phyloP scores from a whole-genome alignment of 2,113 vertebrate species.

The Lathamus discolor region DNA sequence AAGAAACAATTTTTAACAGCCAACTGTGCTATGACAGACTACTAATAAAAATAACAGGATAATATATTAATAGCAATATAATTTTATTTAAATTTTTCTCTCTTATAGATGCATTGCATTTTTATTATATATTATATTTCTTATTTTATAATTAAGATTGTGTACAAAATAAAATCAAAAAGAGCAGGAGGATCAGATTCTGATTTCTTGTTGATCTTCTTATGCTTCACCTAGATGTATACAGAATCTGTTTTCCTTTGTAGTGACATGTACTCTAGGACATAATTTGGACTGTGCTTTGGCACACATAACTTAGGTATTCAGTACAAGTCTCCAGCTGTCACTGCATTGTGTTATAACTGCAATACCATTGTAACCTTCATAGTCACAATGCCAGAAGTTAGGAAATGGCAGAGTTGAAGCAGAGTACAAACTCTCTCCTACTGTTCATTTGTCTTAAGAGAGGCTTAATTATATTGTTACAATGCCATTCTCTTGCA shows the following conservation, averaged over 20 bases:
- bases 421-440: not conserved
- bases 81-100: not conserved
- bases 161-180: not conserved
- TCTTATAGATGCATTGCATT: not conserved
- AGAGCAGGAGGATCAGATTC: not conserved
- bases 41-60: not conserved
- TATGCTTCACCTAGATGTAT: not conserved
- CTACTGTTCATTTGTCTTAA: not conserved
- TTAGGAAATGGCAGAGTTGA: not conserved
- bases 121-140: not conserved
- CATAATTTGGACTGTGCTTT: not conserved
- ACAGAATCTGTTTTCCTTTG: not conserved
- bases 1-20: not conserved
- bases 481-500: not conserved
- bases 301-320: not conserved
- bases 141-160: not conserved
- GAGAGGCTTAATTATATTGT: not conserved
- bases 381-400: not conserved
- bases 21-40: not conserved
- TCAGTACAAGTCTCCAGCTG: not conserved
- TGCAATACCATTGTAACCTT: not conserved
- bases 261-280: not conserved
- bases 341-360: not conserved
- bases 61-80: not conserved
- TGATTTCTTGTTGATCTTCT: not conserved